phyloP scores from a whole-genome alignment of 2,113 vertebrate species.

The Procavia capensis region DNA sequence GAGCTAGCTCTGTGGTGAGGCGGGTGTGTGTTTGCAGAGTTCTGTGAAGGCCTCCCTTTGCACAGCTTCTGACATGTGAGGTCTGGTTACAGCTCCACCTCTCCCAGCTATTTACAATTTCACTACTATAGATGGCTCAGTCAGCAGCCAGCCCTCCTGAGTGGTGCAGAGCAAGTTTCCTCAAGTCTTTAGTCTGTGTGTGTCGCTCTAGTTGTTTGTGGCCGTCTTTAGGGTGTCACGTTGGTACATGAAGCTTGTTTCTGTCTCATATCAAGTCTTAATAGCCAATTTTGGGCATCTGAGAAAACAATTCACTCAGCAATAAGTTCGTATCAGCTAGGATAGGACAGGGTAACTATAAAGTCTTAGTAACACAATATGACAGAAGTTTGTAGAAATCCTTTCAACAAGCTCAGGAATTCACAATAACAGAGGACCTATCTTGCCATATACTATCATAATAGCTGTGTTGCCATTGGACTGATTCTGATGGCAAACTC shows the following conservation, averaged over 20 bases:
- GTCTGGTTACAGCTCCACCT: not conserved
- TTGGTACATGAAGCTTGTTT: not conserved
- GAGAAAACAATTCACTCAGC: not conserved
- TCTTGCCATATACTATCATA: not conserved
- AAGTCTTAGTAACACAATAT: not conserved
- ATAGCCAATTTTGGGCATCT: not conserved
- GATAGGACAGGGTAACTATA: not conserved
- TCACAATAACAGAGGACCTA: not conserved
- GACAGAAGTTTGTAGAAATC: not conserved
- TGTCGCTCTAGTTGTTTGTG: not conserved
- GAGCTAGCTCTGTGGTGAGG: too few species aligned
- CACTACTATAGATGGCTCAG: not conserved
- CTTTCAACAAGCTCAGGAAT: not conserved
- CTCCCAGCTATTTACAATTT: not conserved
- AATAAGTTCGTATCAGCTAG: not conserved
- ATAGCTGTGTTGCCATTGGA: not conserved
- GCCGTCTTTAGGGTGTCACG: not conserved
- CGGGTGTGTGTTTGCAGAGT: not conserved
- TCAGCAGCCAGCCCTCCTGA: not conserved
- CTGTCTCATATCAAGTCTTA: too few species aligned
- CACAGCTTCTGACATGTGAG: not conserved
- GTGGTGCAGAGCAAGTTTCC: not conserved
- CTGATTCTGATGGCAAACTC: not conserved
- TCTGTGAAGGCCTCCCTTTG: not conserved
- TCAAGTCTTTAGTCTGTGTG: not conserved